A percentile compares a stretch with the other conserved stretches of the same genome.
phyloP scores from a whole-genome alignment of 2,888 invertebrate genomes.

The Drosophila demipolita region DNA sequence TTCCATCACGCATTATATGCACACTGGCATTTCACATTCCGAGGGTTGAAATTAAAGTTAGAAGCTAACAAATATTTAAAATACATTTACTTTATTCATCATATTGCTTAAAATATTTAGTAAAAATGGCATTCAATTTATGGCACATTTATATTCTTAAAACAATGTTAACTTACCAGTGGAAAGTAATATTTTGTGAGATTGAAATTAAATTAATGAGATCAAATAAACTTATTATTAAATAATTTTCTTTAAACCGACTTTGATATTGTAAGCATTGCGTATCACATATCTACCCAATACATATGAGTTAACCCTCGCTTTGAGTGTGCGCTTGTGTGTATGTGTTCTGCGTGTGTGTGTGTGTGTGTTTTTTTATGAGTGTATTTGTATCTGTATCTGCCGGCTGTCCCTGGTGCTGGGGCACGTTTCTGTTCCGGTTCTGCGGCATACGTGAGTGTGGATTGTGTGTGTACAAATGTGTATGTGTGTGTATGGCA shows the following conservation, averaged over 20 bases:
- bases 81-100: no score
- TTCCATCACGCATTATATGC: conserved; percentile 75
- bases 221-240: neutral
- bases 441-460: conserved; percentile 67
- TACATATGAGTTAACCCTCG: conserved; percentile 24
- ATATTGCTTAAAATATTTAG: neutral
- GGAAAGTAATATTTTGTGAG: neutral
- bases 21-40: conserved; percentile 29
- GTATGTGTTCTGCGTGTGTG: conserved; percentile 17
- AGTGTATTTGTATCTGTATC: conserved; percentile 59
- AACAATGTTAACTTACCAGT: neutral
- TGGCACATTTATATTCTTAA: neutral
- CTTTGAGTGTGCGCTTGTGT: conserved; percentile 4
- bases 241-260: neutral
- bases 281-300: neutral
- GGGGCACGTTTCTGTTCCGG: conserved; percentile 66
- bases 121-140: neutral
- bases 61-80: neutral
- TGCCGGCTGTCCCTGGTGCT: conserved; percentile 54
- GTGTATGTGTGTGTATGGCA: neutral
- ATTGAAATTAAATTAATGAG: neutral
- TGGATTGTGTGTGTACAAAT: conserved; percentile 25
- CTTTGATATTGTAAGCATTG: neutral
- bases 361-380: conserved; percentile 16
- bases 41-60: conserved; percentile 20